Conservation (phyloP, 2,113 vertebrate species). For the Perca schrenkii region DNA sequence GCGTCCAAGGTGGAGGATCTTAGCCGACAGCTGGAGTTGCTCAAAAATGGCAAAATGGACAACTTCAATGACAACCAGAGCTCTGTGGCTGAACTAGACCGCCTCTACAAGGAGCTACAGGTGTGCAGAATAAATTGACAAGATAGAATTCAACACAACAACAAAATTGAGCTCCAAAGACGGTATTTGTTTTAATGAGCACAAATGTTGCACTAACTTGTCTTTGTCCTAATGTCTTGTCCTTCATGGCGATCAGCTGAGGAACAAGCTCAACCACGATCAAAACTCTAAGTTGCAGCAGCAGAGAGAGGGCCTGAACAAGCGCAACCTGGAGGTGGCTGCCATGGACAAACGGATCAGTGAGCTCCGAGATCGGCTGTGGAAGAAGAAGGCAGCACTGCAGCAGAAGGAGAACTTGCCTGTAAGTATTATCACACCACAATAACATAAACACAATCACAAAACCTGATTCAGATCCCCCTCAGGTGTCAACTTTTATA, state of each 20-base stretch:
- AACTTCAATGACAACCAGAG: constrained; percentile 92
- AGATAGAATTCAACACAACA: not conserved
- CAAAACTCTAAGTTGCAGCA: constrained; percentile 96
- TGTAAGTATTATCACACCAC: constrained; percentile 82
- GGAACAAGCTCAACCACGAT: constrained; percentile 97
- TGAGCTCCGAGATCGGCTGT: constrained; percentile 95
- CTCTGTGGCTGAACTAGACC: constrained; percentile 93
- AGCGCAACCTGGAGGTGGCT: constrained; percentile 94
- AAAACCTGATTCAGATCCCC: not conserved
- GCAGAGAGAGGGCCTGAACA: constrained; percentile 96
- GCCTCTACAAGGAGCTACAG: constrained; percentile 98
- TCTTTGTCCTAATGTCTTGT: constrained; percentile 5
- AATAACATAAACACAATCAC: not conserved
- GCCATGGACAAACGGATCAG: constrained; percentile 96
- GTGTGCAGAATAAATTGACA: constrained; percentile 73
- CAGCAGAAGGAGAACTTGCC: constrained; percentile 96
- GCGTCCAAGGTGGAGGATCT: constrained; percentile 96
- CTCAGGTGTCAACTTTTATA: not conserved
- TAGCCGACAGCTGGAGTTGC: constrained; percentile 94
- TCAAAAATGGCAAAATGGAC: constrained; percentile 94
- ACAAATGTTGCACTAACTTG: not conserved
- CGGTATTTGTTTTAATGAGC: not conserved
- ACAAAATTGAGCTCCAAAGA: not conserved
- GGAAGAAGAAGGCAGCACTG: constrained; percentile 98
- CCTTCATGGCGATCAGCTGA: constrained; percentile 82